Base-by-base conservation (phyloP, 2,113 vertebrate genomes). In the Brachyistius frenatus region DNA sequence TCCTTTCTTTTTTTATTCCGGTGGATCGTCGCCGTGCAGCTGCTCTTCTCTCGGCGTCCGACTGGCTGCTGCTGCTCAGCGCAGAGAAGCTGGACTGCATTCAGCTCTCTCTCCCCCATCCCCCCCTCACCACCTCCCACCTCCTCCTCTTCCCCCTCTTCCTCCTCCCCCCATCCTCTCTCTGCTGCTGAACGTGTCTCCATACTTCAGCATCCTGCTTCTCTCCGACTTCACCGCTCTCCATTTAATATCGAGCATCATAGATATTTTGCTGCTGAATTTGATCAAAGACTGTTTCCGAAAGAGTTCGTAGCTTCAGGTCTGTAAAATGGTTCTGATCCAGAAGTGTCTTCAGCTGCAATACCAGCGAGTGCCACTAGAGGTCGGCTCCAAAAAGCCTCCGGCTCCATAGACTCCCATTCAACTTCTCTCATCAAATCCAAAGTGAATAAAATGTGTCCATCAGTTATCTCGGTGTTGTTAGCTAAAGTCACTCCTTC, bases 61-160 rank as follows among this genome's bases (percentile, higher is more conserved):
- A 85, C 85, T 75, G 75, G 68, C 76, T 80, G 67, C 81, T 31
- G 69, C 70, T 86, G 35, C 80, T 62, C 84, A 74, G 84, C 67
- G 66, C 86, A 84, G 71, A 64, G 78, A 70, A 76, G 56, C 89
- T 83, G 78, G 54, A 81, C 89, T 54, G 86, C 80, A 73, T 83
- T 68, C 80, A 76, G 41, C 3, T 44, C 41, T 44, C 41, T 13
- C 41, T 16, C 52, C 16, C 47, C 5, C 11, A 30, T 23, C 55
- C 37, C 65, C 31, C 49, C 7, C 71, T 33, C 65, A 52, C 11
- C 33, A 41, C 9, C 50, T 30, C 65, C 1, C 3, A 16, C 63
- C 65, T 80, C 41, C 55, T 69, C 39, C 30, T 16, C 23, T 55
- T 9, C 15, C 41, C 44, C 52, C 72, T 31, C 61, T 44, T 72